A percentile compares a stretch with the other conserved stretches of the same genome.
phyloP scores from a whole-genome alignment of 1,140 invertebrate species.

The Oryctes rhinoceros region DNA sequence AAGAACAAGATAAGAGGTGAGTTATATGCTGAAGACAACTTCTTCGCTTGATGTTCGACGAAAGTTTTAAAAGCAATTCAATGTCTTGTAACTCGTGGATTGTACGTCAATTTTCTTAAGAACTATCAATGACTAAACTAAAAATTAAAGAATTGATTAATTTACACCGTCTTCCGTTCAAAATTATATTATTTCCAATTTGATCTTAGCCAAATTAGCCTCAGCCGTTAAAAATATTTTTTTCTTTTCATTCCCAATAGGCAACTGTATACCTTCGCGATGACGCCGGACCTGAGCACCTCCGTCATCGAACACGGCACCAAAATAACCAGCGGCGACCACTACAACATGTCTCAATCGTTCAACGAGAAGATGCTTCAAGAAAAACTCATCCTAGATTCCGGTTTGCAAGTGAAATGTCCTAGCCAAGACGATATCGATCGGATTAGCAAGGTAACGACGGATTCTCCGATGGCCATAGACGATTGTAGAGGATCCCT shows the following conservation, averaged over 20 bases:
- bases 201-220: no score
- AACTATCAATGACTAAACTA: no score
- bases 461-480: conserved; percentile 74
- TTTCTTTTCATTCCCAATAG: background rate
- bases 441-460: conserved; percentile 84
- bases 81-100: no score
- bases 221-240: background rate
- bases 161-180: no score
- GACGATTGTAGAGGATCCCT: conserved; percentile 64
- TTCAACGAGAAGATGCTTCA: conserved; percentile 60
- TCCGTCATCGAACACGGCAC: conserved; percentile 55
- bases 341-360: conserved; percentile 59
- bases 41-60: no score
- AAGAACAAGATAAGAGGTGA: conserved; percentile 49
- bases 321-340: conserved; percentile 48
- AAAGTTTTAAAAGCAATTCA: no score
- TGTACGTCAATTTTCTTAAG: no score
- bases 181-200: no score
- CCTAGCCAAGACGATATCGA: conserved; percentile 87
- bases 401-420: conserved; percentile 47
- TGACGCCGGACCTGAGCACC: conserved; percentile 53
- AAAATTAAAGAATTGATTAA: no score
- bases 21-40: background rate
- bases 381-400: conserved; percentile 58
- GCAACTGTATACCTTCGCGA: conserved; percentile 40